These are phyloP conservation scores for Drosophila atroscutellata DNA, from an alignment of 2,888 invertebrate genomes.

Conservation along the genomic window DNA sequence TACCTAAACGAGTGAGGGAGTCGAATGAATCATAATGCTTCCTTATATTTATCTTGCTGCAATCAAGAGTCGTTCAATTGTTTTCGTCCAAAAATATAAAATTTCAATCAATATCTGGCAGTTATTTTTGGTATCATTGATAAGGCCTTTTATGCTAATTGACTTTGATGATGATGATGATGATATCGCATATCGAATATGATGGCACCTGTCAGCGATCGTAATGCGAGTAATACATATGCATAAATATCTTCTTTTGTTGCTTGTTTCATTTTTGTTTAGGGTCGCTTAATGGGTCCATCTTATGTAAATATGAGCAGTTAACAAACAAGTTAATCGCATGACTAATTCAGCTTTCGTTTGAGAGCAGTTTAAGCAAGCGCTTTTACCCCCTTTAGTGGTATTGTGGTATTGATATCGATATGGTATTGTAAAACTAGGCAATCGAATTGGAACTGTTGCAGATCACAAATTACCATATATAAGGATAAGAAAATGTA, in stretches of 20 bases:
- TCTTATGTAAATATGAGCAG: conserved; percentile 42
- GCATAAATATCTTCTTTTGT: conserved; percentile 24
- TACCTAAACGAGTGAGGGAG: conserved; percentile 38
- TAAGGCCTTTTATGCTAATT: conserved; percentile 64
- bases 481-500: neutral
- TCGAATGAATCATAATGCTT: conserved; percentile 9
- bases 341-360: conserved; percentile 43
- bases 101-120: conserved; percentile 40
- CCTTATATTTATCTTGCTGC: conserved; percentile 31
- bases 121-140: conserved; percentile 59
- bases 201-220: conserved; percentile 71
- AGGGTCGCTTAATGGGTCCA: conserved; percentile 30
- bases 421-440: neutral
- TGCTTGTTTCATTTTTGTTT: conserved; percentile 3
- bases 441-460: neutral
- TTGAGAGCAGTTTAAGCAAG: neutral
- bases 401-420: neutral
- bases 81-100: conserved; percentile 38
- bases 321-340: conserved; percentile 34
- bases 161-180: conserved; percentile 51
- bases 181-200: conserved; percentile 53
- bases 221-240: conserved; percentile 48
- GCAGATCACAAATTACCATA: neutral
- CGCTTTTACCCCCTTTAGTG: neutral
- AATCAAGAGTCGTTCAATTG: conserved; percentile 30